phyloP scores from a whole-genome alignment of 2,888 invertebrate species.

The Rugalucina vietnamica region DNA sequence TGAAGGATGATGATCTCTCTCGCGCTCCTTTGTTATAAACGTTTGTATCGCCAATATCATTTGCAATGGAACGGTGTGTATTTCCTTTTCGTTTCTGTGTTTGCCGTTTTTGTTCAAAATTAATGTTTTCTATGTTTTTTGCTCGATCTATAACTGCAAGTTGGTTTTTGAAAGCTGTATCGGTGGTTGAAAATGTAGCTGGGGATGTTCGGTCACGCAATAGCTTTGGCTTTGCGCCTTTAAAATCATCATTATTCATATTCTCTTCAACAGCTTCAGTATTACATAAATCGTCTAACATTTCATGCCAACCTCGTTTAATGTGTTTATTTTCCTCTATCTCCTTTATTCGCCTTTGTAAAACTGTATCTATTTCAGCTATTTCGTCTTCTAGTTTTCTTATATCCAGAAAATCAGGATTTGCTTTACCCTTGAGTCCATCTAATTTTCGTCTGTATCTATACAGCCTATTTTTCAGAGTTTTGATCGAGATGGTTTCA shows the following conservation, averaged over 20 bases:
- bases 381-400: not conserved
- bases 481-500: constrained; percentile 3
- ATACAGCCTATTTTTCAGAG: constrained; percentile 21
- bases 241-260: no score
- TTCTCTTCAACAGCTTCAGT: not conserved
- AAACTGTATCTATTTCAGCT: not conserved
- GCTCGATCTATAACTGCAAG: no score
- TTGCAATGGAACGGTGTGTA: no score
- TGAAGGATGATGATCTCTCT: not conserved
- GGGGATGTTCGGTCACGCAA: no score
- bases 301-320: not conserved
- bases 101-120: no score
- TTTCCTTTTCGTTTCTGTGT: no score
- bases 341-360: not conserved
- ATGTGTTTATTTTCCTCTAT: not conserved
- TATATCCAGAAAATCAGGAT: not conserved
- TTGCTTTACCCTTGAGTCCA: constrained; percentile 8
- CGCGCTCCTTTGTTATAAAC: not conserved
- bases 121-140: no score
- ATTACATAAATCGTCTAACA: not conserved
- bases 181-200: no score
- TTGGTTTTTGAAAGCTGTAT: no score
- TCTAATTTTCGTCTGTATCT: constrained; percentile 31
- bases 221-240: no score
- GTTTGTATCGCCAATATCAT: no score